Base-by-base conservation (phyloP, 92 coral and sea anemone species). In the Siderastrea siderea region DNA sequence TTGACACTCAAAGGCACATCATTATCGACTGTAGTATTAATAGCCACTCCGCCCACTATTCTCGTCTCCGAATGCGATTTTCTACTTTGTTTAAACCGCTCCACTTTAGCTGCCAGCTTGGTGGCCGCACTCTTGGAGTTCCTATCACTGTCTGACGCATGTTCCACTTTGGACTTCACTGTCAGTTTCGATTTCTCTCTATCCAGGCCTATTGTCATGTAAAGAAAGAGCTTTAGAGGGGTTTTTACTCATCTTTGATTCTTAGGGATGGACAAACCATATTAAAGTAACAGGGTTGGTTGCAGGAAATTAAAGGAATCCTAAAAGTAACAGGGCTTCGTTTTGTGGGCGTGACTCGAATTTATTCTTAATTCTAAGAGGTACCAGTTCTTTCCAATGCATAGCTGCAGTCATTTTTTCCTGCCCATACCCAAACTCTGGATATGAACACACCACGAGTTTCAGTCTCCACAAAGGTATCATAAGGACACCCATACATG, bases 11-110 rank as follows among this genome's bases (percentile, higher is more conserved):
- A 75, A n/a, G 98, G 85, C 46, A 83, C 84, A 52, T 85, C 94
- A 12, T 82, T 63, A 50, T 77, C 88, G 44, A 88, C 69, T 26
- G 95, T 10, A 46, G 93, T 92, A 75, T 94, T 95, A 51, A 97
- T 88, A 88, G 98, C 98, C 52, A 98, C 99, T n/a, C 99, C 98
- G 62, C 97, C 98, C 16, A 98, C 98, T 66, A 96, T 98, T 91
- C 93, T 94, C 43, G 95, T 94, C 85, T 98, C 99, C 17, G 99
- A 89, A 59, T 83, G 92, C 1, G 96, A 90, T 77, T 96, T 96
- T 58, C 96, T 85, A 75, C 92, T 77, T 47, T 91, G 89, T n/a
- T 87, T 90, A 52, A 95, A 79, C 51, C 91, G 92, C 65, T 91
- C 94, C 62, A 90, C 92, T 79, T 90, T 94, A 58, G 79, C 91